Conservation (phyloP, 2,888 invertebrate genomes). For the Nephrocerus scutellatus region DNA sequence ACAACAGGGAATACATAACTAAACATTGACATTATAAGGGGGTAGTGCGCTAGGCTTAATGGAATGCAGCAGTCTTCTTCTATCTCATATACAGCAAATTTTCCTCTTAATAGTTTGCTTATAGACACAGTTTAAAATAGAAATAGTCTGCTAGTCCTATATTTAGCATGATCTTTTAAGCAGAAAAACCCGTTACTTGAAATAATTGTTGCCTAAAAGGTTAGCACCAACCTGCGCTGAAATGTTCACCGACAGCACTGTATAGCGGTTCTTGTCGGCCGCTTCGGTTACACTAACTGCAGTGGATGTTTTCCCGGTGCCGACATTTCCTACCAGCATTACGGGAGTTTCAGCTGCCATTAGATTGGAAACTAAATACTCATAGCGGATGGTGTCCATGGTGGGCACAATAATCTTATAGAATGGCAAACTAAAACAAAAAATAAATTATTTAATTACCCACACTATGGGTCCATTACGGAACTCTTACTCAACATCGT, state of each 20-base stretch:
- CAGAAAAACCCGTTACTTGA: background rate
- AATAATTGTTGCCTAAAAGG: too few species aligned
- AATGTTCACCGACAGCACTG: constrained; percentile 72
- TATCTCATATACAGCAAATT: too few species aligned
- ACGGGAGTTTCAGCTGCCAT: constrained; percentile 62
- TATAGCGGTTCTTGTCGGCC: constrained; percentile 53
- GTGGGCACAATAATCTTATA: constrained; percentile 81
- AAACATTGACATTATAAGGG: too few species aligned
- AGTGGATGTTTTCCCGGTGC: constrained; percentile 81
- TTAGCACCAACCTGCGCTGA: constrained; percentile 60
- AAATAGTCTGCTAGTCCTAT: background rate
- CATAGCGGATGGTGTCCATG: constrained; percentile 79
- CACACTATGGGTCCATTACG: background rate
- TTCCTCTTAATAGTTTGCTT: too few species aligned
- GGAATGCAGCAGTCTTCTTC: too few species aligned
- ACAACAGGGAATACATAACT: too few species aligned
- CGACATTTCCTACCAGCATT: constrained; percentile 74
- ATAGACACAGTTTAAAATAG: background rate
- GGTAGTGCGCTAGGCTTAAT: too few species aligned
- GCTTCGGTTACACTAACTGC: constrained; percentile 59
- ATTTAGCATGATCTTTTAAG: constrained; percentile 3
- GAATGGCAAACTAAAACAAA: constrained; percentile 59
- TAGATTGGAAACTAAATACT: constrained; percentile 62
- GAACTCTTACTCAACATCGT: constrained; percentile 34
- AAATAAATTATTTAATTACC: background rate